A percentile compares a stretch with the other conserved stretches of the same genome.
Evolutionary conservation across 2,888 invertebrate genomes (phyloP).

Genomic region (Ormyrus nitidulus): DNA sequence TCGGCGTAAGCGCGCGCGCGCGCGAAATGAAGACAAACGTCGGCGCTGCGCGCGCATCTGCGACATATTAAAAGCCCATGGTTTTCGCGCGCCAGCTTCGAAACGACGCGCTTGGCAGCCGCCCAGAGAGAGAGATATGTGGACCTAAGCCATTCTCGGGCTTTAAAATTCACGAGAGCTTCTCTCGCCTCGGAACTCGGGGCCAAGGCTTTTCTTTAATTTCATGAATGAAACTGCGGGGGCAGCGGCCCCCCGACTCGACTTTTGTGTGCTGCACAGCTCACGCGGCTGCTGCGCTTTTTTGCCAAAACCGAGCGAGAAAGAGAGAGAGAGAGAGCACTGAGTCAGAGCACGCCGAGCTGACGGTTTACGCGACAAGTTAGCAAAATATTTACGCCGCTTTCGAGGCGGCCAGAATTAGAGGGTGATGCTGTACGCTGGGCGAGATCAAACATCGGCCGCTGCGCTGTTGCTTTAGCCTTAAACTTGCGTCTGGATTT

Average conservation of each 20-base stretch:
- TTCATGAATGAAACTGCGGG: constrained; percentile 26
- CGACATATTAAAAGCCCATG: not conserved
- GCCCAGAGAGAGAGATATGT: not conserved
- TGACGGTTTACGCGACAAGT: constrained; percentile 12
- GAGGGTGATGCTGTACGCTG: constrained; percentile 21
- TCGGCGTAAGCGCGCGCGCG: not conserved
- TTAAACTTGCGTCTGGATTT: constrained; percentile 41
- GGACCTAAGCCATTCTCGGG: not conserved
- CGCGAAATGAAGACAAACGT: constrained; percentile 17
- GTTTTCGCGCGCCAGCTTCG: not conserved
- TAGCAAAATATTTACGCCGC: constrained; percentile 29
- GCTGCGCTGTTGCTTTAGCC: constrained; percentile 27
- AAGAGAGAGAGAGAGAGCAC: too few species aligned
- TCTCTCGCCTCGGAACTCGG: not conserved
- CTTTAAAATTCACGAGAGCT: constrained; percentile 21
- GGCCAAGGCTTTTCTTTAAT: not conserved
- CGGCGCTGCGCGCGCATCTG: not conserved
- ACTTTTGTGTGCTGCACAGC: too few species aligned
- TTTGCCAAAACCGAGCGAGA: too few species aligned
- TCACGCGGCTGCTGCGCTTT: too few species aligned
- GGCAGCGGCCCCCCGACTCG: not conserved
- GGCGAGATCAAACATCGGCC: constrained; percentile 9
- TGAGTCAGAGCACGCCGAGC: too few species aligned
- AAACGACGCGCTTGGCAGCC: constrained; percentile 15
- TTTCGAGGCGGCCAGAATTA: constrained; percentile 19